Conservation (phyloP, 2,888 invertebrate genomes). For the Aproaerema taeniolella region DNA sequence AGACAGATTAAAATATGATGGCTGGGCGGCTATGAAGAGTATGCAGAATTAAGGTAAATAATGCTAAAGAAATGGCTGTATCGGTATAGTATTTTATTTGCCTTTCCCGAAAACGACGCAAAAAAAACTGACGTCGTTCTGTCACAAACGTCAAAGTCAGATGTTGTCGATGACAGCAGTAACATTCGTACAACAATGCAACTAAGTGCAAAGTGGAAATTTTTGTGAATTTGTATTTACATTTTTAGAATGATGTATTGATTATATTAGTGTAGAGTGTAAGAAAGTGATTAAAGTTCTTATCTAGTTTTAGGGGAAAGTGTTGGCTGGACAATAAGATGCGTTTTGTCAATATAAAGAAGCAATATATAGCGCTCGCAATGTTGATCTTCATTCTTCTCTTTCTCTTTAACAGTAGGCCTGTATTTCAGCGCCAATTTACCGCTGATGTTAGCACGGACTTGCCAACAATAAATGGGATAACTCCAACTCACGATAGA, state of each 20-base stretch:
- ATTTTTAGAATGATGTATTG: conserved; percentile 5
- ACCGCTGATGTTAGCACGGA: conserved; percentile 48
- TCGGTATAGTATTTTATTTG: too few species aligned
- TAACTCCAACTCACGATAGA: conserved; percentile 94
- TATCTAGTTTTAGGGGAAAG: not conserved
- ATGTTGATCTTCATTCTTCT: conserved; percentile 64
- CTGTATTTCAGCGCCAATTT: conserved; percentile 65
- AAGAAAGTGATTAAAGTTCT: too few species aligned
- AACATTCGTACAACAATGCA: too few species aligned
- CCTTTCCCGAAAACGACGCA: too few species aligned
- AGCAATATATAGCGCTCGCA: conserved; percentile 66
- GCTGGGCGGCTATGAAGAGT: too few species aligned
- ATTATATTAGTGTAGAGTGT: not conserved
- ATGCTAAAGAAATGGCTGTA: too few species aligned
- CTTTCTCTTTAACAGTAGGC: conserved; percentile 64
- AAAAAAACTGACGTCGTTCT: too few species aligned
- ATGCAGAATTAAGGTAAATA: too few species aligned
- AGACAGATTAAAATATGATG: too few species aligned
- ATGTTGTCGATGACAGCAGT: too few species aligned
- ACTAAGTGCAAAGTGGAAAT: too few species aligned
- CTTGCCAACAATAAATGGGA: conserved; percentile 88
- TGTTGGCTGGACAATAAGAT: conserved; percentile 27
- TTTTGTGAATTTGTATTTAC: conserved; percentile 2
- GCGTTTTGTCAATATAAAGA: conserved; percentile 67
- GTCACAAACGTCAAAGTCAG: too few species aligned